phyloP scores from a whole-genome alignment of 2,888 invertebrate genomes.

The Malthinus seriepunctatus region DNA sequence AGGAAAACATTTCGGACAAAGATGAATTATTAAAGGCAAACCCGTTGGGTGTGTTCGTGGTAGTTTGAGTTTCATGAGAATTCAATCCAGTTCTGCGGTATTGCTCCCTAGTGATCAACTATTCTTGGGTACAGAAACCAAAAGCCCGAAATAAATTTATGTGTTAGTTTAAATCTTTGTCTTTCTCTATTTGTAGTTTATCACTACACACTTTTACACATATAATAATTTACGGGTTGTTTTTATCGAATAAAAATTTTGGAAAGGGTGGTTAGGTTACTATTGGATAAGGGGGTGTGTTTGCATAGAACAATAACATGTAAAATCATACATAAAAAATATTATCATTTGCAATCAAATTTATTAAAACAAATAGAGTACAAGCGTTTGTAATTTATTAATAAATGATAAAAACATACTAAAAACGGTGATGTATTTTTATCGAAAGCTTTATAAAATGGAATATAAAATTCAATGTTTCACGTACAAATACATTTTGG shows the following conservation, averaged over 20 bases:
- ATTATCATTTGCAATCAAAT: background rate
- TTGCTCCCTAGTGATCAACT: constrained; percentile 30
- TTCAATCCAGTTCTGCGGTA: constrained; percentile 27
- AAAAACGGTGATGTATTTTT: constrained; percentile 6
- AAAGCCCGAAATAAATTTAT: constrained; percentile 25
- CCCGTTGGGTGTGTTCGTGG: constrained; percentile 17
- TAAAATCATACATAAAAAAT: too few relatives aligned
- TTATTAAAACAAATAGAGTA: background rate
- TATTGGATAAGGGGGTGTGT: too few relatives aligned
- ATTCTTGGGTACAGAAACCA: constrained; percentile 28
- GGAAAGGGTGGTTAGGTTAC: too few relatives aligned
- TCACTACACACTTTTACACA: constrained; percentile 6
- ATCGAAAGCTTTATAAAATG: constrained; percentile 13
- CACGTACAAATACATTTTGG: constrained; percentile 15
- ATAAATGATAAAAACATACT: background rate
- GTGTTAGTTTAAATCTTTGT: constrained; percentile 23
- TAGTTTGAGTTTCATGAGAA: constrained; percentile 23
- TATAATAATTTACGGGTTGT: constrained; percentile 8
- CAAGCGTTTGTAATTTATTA: background rate
- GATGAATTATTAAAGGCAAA: constrained; percentile 20
- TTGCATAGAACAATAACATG: too few relatives aligned
- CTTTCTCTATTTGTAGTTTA: constrained; percentile 22
- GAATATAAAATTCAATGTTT: constrained; percentile 19
- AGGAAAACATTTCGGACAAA: constrained; percentile 7
- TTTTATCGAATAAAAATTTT: background rate